These are phyloP conservation scores for Catharus ustulatus DNA, from an alignment of 2,797 vertebrate genomes.

Conservation along the genomic window DNA sequence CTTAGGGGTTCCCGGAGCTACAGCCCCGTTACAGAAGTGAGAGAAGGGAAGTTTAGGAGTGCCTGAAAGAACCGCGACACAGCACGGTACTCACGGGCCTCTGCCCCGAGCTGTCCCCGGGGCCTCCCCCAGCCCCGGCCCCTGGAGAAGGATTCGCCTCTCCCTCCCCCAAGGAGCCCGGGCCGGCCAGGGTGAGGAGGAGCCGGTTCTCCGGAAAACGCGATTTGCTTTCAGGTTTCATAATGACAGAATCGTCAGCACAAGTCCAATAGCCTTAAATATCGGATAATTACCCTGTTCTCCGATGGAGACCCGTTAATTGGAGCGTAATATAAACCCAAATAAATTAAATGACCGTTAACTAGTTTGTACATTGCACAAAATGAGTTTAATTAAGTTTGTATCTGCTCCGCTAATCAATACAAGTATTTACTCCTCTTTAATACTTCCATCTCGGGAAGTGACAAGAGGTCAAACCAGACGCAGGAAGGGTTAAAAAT, in stretches of 20 bases:
- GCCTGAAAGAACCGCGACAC: background rate
- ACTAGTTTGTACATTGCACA: conserved; percentile 73
- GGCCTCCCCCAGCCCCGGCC: background rate
- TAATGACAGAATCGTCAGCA: conserved; percentile 4
- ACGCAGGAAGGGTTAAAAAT: conserved; percentile 24
- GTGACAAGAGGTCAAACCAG: background rate
- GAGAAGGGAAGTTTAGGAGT: background rate
- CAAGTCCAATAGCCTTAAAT: conserved; percentile 40
- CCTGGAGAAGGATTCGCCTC: background rate
- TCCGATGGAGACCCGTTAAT: conserved; percentile 48
- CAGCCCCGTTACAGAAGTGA: background rate
- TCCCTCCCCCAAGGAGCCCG: background rate
- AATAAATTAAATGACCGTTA: conserved; percentile 78
- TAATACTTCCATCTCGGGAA: conserved; percentile 16
- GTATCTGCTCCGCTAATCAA: conserved; percentile 72
- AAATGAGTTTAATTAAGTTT: conserved; percentile 79
- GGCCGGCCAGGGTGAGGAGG: background rate
- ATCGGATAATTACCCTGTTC: conserved; percentile 64
- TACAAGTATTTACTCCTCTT: conserved; percentile 47
- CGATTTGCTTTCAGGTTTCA: background rate
- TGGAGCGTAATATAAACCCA: conserved; percentile 69
- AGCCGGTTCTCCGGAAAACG: background rate
- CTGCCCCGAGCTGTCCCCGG: background rate
- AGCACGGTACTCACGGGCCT: background rate
- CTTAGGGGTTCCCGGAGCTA: background rate